Base-by-base conservation (phyloP, 2,888 invertebrate species). In the Bibio marci region DNA sequence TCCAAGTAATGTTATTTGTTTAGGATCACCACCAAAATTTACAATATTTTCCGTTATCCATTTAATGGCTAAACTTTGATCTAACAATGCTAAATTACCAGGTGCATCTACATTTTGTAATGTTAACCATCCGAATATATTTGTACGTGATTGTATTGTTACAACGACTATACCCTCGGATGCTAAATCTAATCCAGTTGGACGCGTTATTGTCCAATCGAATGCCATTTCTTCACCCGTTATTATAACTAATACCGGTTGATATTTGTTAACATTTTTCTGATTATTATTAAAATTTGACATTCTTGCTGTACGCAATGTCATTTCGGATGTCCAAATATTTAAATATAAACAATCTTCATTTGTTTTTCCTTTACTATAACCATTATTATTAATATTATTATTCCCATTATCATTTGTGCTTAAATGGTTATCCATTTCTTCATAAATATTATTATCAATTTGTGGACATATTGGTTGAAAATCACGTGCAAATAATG, bases 271-370 rank as follows among this genome's bases (percentile, higher is more conserved):
- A 8, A 4, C 5, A 22, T 22, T 22, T 6, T 22, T 22, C 8
- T 22, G 22, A 22, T 22, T 22, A 22, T 22, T 22, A 22, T 6
- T 6, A 22, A 6, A 6, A 22, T 22, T 22, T 6, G 5, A 6
- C 22, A 22, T 22, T 22, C 22, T 4, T 6, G 22, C 22, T 8
- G 22, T 22, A 22, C 22, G 22, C 8, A 22, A 22, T 6, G 22
- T 48, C 57, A 78, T 79, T 69, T 77, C 73, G 34, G 91, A 82
- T 3, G 80, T 75, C 87, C 90, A 92, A 45, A 92, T 76, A 54
- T 90, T 91, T 37, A 92, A 62, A 54, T 78, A 86, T n/a, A 92
- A 69, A 52, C 92, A 92, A 59, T 92, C 86, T 64, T 88, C 87
- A 34, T 50, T 47, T 34, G 56, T 57, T 33, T 45, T 39, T 17